phyloP scores from a whole-genome alignment of 1,140 invertebrate species.

The Ips nitidus region DNA sequence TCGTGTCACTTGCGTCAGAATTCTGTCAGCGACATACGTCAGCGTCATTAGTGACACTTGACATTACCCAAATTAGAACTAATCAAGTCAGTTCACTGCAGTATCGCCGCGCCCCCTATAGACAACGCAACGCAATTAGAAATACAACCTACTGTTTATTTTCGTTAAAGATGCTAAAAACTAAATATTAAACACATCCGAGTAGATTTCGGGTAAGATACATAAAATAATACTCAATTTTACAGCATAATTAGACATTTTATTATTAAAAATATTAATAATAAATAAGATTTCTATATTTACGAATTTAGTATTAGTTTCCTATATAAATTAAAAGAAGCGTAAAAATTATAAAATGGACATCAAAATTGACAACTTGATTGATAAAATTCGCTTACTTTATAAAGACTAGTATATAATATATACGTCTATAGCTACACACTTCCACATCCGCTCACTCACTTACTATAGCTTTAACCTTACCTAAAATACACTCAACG shows the following conservation, averaged over 20 bases:
- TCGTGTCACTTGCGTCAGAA: too few relatives aligned
- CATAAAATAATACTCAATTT: not conserved
- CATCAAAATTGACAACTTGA: constrained; percentile 36
- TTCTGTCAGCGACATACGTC: too few relatives aligned
- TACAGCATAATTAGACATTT: constrained; percentile 25
- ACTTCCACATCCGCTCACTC: constrained; percentile 22
- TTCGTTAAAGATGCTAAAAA: too few relatives aligned
- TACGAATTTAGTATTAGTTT: constrained; percentile 35
- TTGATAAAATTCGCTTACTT: constrained; percentile 34
- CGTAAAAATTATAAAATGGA: constrained; percentile 36
- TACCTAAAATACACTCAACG: constrained; percentile 20
- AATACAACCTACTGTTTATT: too few relatives aligned
- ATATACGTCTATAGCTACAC: constrained; percentile 25
- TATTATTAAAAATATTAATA: constrained; percentile 35
- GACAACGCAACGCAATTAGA: too few relatives aligned
- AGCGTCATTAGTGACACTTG: too few relatives aligned
- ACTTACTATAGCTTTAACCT: constrained; percentile 10
- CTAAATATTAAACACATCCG: too few relatives aligned
- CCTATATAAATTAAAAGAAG: constrained; percentile 35
- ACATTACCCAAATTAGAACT: too few relatives aligned
- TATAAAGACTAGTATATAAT: constrained; percentile 34
- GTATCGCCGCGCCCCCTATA: too few relatives aligned
- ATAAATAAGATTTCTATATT: constrained; percentile 39
- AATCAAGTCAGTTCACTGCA: too few relatives aligned
- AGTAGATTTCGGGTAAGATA: too few relatives aligned